Percentiles rank a stretch among this genome's conserved stretches.
These are phyloP conservation scores for Scyliorhinus canicula DNA, from an alignment of 2,797 vertebrate genomes.

Conservation along the genomic window DNA sequence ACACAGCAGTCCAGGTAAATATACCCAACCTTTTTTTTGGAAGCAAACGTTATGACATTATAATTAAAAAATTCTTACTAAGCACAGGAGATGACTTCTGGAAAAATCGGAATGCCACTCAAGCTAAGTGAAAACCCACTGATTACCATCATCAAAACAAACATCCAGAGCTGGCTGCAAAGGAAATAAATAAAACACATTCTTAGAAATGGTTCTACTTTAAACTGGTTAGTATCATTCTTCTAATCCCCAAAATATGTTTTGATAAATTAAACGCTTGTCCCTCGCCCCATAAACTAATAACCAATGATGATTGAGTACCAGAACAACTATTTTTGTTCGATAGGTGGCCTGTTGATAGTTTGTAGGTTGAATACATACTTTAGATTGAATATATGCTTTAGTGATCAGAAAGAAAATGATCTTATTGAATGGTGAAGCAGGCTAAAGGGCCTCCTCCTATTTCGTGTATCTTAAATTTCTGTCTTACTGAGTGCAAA, in stretches of 20 bases:
- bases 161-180: conserved; percentile 81
- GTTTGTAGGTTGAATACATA: background rate
- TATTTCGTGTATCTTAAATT: too few species aligned
- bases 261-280: background rate
- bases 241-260: background rate
- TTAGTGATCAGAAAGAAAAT: too few species aligned
- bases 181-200: conserved; percentile 39
- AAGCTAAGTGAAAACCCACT: conserved; percentile 80
- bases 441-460: too few species aligned
- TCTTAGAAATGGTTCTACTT: background rate
- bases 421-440: too few species aligned
- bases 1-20: background rate
- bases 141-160: conserved; percentile 70
- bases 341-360: background rate
- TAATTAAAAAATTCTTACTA: conserved; percentile 68
- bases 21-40: background rate
- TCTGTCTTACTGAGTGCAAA: background rate
- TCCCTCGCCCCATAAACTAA: too few species aligned
- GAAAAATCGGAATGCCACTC: conserved; percentile 76
- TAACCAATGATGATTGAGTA: background rate
- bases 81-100: conserved; percentile 77
- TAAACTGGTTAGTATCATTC: background rate
- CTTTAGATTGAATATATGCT: too few species aligned
- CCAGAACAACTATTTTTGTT: background rate
- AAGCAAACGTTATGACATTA: background rate